Base-by-base conservation (phyloP, 1,140 invertebrate species). In the Doryteuthis pealeii region DNA sequence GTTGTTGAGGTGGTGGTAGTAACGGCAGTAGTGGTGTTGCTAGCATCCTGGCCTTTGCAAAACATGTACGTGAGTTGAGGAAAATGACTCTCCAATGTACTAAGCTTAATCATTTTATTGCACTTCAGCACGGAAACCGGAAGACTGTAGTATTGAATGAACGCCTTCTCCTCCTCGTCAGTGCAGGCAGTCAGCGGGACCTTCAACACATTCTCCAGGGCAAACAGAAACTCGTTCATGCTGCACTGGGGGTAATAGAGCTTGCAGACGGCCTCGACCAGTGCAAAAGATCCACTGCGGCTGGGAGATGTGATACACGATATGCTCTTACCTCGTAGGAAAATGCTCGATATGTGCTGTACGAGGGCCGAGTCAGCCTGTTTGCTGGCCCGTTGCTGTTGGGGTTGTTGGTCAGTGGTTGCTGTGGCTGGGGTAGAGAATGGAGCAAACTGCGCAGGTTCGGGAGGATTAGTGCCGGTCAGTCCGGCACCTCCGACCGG, bases 131-230 rank as follows among this genome's bases (percentile, higher is more conserved):
- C 80, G 1, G 77, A 76, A 8, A 84, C 84, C 14, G 84, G 84
- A 54, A 86, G 77, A 76, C 83, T 84, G 72, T 86, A 86, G 72
- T 85, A 86, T 69, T 84, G 81, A 77, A 86, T 84, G 74, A 86
- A 86, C 0, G 84, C 82, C 66, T 83, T 82, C 69, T 84, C 84
- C 68, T 86, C 84, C 40, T 80, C 77, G 68, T 81, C 78, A 26
- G 79, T 80, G 70, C 84, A 86, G 8, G 81, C 76, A 33, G 82
- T 66, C n/a, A 85, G 73, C 18, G 83, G 79, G 26, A 85, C 79
- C 71, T 81, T 80, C 22, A 86, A 45, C 26, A 86, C 82, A 75
- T 81, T 81, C 72, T 83, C 81, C 43, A 86, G 66, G 4, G 81
- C 84, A 75, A 81, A 82, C 1, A 86, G 75, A 79, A 86, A 86